phyloP scores from a whole-genome alignment of 2,113 vertebrate genomes.

The Urocynchramus pylzowi region DNA sequence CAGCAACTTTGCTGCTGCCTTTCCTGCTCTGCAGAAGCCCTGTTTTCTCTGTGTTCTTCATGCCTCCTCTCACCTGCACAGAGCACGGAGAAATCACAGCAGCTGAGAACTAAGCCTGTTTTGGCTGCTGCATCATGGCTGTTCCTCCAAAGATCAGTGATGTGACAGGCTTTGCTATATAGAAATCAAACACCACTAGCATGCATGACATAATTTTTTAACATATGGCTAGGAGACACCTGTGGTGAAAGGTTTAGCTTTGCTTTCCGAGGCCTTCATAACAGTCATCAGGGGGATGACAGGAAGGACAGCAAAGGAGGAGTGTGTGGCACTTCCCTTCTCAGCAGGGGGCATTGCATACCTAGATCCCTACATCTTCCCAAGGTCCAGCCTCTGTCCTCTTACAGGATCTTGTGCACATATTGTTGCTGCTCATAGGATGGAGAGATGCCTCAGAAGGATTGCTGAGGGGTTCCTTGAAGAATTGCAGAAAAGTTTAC shows the following conservation, averaged over 20 bases:
- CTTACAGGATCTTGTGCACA: fast-evolving
- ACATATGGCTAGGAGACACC: not conserved
- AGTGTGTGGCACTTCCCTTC: not conserved
- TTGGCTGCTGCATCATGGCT: not conserved
- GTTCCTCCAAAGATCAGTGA: not conserved
- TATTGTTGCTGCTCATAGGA: not conserved
- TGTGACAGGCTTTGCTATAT: not conserved
- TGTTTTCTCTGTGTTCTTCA: not conserved
- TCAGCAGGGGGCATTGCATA: not conserved
- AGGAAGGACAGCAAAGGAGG: not conserved
- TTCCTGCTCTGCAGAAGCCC: not conserved
- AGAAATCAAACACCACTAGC: not conserved
- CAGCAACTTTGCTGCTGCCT: not conserved
- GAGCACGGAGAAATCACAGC: not conserved
- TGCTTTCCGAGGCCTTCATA: not conserved
- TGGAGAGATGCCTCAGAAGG: not conserved
- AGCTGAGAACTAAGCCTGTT: not conserved
- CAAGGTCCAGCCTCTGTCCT: not conserved
- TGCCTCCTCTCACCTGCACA: not conserved
- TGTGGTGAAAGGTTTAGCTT: not conserved
- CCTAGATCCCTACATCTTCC: not conserved
- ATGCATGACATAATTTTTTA: not conserved
- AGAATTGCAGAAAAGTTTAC: not conserved
- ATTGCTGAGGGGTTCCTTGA: not conserved
- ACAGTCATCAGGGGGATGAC: too few species aligned